Conservation (phyloP, 2,888 invertebrate genomes). For the Agonopterix subpropinquella region DNA sequence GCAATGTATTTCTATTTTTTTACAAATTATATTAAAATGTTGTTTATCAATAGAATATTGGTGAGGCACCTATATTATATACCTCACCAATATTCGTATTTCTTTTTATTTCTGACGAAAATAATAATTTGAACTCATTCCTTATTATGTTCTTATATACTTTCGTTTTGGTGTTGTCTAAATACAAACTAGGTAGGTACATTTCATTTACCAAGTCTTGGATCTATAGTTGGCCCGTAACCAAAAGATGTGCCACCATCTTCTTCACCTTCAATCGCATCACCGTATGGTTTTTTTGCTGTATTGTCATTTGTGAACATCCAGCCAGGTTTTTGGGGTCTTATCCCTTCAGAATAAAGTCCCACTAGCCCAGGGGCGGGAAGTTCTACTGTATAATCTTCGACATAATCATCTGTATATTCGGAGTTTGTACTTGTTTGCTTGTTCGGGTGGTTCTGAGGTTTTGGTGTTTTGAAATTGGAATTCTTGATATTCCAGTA, state of each 20-base stretch:
- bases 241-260: conserved; percentile 37
- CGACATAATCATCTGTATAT: conserved; percentile 36
- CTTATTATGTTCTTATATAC: too few relatives aligned
- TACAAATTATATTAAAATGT: too few relatives aligned
- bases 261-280: conserved; percentile 24
- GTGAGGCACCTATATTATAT: too few relatives aligned
- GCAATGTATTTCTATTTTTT: too few relatives aligned
- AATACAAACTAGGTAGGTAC: too few relatives aligned
- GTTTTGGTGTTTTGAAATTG: conserved; percentile 29
- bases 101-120: too few relatives aligned
- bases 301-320: conserved; percentile 23
- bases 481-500: conserved; percentile 60
- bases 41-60: too few relatives aligned
- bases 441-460: conserved; percentile 12
- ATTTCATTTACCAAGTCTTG: conserved; percentile 39
- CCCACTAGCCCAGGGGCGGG: conserved; percentile 59
- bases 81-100: too few relatives aligned
- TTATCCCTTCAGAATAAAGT: conserved; percentile 47
- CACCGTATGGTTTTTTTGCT: conserved; percentile 25
- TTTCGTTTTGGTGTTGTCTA: too few relatives aligned
- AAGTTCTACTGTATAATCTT: conserved; percentile 50
- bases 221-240: conserved; percentile 50
- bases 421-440: conserved; percentile 23
- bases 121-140: too few relatives aligned
- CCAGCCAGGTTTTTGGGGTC: conserved; percentile 27